Evolutionary conservation across 2,888 invertebrate species (phyloP), one percentile per base, ranked within the genome.

Genomic region (Dioctria linearis): DNA sequence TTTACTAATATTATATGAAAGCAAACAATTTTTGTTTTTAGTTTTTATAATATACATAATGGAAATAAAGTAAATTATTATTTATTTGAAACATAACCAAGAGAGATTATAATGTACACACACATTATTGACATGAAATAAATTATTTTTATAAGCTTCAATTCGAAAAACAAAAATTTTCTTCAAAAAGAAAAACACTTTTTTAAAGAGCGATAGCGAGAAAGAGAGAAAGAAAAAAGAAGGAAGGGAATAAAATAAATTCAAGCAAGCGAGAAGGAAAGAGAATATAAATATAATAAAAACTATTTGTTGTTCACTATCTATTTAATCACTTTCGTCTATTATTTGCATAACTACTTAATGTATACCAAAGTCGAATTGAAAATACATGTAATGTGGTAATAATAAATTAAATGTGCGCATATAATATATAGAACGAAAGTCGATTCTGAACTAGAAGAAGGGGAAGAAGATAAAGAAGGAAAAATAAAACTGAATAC

Each of bases 241-340:
- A 42, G 42, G n/a, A 49, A 2, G 37, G 42, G 40, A 66, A 1
- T 46, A 2, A 66, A 40, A 43, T 6, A 9, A 66, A 66, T 61
- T 4, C 3, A 25, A 61, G 25, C 25, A 49, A 67, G 13, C 43
- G 40, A 42, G 40, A 42, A 66, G 13, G 40, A 67, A 46, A 42
- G 13, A 46, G 25, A 46, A 42, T 42, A n/a, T 40, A n/a, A 65
- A 66, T 13, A 42, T 8, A 13, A 51, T 69, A 46, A 5, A 6
- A 49, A 49, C 69, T 73, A 54, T 40, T 25, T 73, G 73, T 54
- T 73, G 54, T 73, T 54, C 73, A 73, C 11, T 73, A 73, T 73
- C n/a, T 73, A 73, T n/a, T 57, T 42, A 73, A 8, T 11, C 39
- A 40, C 42, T 39, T 5, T 43, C 54, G 54, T 40, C 9, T 43